Base-by-base conservation (phyloP, 2,113 vertebrate genomes). In the Casuarius casuarius region DNA sequence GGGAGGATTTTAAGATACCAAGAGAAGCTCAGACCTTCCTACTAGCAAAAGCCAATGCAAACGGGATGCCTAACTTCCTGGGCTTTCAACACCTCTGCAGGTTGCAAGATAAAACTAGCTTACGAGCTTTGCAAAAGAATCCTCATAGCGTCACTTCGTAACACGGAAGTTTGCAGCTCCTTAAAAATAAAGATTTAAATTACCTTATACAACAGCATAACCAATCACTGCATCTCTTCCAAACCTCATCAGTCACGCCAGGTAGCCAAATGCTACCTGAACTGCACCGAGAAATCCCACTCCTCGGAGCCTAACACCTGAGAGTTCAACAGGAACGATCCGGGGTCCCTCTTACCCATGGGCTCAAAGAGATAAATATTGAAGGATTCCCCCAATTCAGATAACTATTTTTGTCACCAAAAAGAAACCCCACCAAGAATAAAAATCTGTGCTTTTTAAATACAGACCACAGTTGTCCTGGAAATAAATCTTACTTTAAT, bases 61-160 rank as follows among this genome's bases (percentile, higher is more conserved):
- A 56, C 10, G 48, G 84, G 62, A 78, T 14, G 31, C 46, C 83
- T 68, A 48, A 78, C 73, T 61, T 90, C 88, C 73, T 52, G 40
- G 84, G 61, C 77, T 87, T 76, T 89, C 84, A 88, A 19, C 67
- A 77, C 78, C 67, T 92, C 51, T 3, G 0, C 4, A 38, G 67
- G 4, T 31, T 44, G 84, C 54, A 61, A 79, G 93, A 80, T 28
- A 84, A 86, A 94, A 88, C 58, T 77, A 65, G 91, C 72, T 68
- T 78, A 71, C 4, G 25, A 88, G 79, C 95, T 75, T 52, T 95
- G 84, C 83, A 91, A 87, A 23, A 68, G 75, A 87, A 94, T 54
- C 59, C 68, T 90, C 31, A 4, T 65, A 7, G 63, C n/a, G 25
- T 61, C 31, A 58, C 54, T 67, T 2, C 4, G 1, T 11, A 80